Base-by-base conservation (phyloP, 2,888 invertebrate genomes). In the Urechis unicinctus region DNA sequence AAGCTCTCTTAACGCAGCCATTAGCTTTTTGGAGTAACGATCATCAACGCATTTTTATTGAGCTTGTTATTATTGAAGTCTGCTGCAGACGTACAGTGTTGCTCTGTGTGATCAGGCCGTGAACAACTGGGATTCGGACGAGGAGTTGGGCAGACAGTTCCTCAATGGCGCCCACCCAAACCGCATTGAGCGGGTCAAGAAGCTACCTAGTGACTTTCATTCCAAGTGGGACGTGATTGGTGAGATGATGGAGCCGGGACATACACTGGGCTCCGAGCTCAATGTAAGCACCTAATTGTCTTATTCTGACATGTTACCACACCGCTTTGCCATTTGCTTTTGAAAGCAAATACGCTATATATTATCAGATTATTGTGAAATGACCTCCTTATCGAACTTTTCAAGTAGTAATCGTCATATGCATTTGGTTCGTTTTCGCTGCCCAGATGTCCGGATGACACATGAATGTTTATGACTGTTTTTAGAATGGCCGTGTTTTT, bases 121-220 rank as follows among this genome's bases (percentile, higher is more conserved):
- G 6, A n/a, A 26, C 3, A 21, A 44, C 5, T 61, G 61, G 61
- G 45, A 58, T 28, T 25, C 29, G 13, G 62, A 62, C 29, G 57
- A 47, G n/a, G 62, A 62, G 53, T 62, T 62, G 30, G 61, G 60
- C 13, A 22, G 62, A n/a, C 62, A 62, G 53, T 45, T 57, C 17
- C 50, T 61, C n/a, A 59, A 58, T 21, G 62, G 62, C 22, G 29
- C 54, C 6, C 55, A 61, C 31, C 61, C 62, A 13, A 47, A 31
- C 24, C 43, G 55, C 29, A 52, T 62, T n/a, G 26, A 30, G 21
- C 25, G 56, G 30, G 21, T 59, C 22, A 45, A 25, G 17, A 28
- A 26, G 21, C 25, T 61, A 6, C 55, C 57, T 6, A 43, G 30
- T 4, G 43, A 44, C 6, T 56, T 58, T n/a, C 36, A 52, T 1